Conservation (phyloP, 2,797 vertebrate species). For the Psittacula echo region DNA sequence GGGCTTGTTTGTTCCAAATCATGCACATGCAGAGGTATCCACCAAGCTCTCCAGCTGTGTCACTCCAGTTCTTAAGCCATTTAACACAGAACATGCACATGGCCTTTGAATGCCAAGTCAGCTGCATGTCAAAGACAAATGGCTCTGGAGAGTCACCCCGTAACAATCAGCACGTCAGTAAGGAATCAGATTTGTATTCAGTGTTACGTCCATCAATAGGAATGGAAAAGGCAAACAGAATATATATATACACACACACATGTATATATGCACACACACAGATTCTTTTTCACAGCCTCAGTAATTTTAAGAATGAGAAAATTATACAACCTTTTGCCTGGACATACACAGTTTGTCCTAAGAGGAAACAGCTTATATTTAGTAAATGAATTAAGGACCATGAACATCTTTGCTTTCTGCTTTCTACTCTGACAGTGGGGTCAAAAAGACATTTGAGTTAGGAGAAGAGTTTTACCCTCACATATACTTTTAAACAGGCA, state of each 20-base stretch:
- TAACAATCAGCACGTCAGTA: neutral
- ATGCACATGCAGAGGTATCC: neutral
- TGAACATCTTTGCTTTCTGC: neutral
- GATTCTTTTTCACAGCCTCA: neutral
- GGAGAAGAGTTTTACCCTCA: neutral
- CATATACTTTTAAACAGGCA: neutral
- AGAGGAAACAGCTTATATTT: neutral
- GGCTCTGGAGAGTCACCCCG: neutral
- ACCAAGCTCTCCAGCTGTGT: slow-evolving; percentile 47
- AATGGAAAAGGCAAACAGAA: neutral
- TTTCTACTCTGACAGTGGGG: neutral
- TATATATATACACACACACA: neutral
- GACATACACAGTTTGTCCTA: neutral
- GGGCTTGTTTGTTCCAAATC: slow-evolving; percentile 25
- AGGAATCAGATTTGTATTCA: neutral
- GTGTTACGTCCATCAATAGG: neutral
- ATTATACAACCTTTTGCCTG: neutral
- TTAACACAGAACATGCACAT: slow-evolving; percentile 29
- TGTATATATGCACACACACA: neutral
- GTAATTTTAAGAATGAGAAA: neutral
- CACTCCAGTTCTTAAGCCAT: slow-evolving; percentile 43
- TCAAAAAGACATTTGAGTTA: neutral
- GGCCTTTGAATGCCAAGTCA: slow-evolving; percentile 35
- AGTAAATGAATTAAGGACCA: neutral
- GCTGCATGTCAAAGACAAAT: neutral